Base-by-base conservation (phyloP, 1,140 invertebrate species). In the Pseudomyrmex sp. region DNA sequence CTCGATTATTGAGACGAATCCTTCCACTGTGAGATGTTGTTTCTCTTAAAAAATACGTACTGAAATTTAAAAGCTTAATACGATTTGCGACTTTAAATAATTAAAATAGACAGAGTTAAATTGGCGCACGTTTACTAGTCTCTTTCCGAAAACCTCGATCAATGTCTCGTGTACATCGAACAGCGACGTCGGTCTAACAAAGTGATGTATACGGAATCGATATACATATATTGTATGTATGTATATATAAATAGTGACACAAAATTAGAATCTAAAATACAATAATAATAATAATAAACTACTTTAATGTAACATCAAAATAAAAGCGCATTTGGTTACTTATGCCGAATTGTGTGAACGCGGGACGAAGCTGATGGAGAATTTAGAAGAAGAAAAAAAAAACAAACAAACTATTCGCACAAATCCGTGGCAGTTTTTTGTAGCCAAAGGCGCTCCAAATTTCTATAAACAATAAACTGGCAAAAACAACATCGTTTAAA, bases 401-500 rank as follows among this genome's bases (percentile, higher is more conserved):
- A 52, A 18, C 59, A 35, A 35, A 35, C 35, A 7, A 35, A 35
- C 4, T 35, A 35, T 62, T 7, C 18, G 23, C 54, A 35, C 12
- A 65, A 65, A 59, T 23, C 46, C 1, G 10, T 65, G n/a, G 20
- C 35, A 61, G 50, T 85, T 82, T 35, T 35, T 35, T 69, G 48
- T 73, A 65, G 84, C 87, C 61, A 88, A 88, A 88, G 46, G 83
- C 83, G 86, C 77, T 88, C 66, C 20, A 84, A 82, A 82, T 65
- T 84, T 62, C 54, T 75, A 73, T 80, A 13, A 85, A 70, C 48
- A 73, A 84, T 86, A 88, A 88, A 84, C 54, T 88, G 80, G 63
- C 84, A 88, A 89, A 35, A 88, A 69, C 79, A 88, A 88, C 72
- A 88, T 50, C n/a, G 59, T 88, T 85, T 79, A 88, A 89, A 26